Evolutionary conservation across 1,140 invertebrate genomes (phyloP), one percentile per base, ranked within the genome.

Genomic region (Pseudomyrmex cubaensis): DNA sequence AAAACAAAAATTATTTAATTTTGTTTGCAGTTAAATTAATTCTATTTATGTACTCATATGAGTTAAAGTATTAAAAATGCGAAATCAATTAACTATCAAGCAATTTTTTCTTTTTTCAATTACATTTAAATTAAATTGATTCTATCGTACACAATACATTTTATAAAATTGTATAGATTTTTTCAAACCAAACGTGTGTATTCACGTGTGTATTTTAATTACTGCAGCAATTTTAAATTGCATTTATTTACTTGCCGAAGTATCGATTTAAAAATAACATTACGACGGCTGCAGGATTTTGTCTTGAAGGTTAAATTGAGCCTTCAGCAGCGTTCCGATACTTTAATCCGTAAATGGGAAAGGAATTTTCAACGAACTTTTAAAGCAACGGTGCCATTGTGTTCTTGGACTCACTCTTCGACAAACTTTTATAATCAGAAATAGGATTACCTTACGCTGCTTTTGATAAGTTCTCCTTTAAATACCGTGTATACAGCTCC

Each of bases 281-380:
- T 59, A 50, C 76, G 54, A 59, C 25, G 13, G 62, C 17, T 54
- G 25, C 74, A 46, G 66, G 8, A 61, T 54, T 72, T 61, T 70
- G 69, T 80, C 56, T 56, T n/a, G 54, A 80, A 46, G 66, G 76
- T 80, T 80, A 80, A 80, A 80, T 56, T 52, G 66, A 80, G 50
- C 76, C 66, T 72, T 72, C 76, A 56, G 66, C 76, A 61, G 44
- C 76, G 66, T 80, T 80, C 76, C 76, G 76, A 80, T 80, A 80
- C 76, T 80, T 80, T 80, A 80, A 80, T 80, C 76, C 54, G 12
- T 72, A 80, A 80, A 80, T 70, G 76, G 66, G 15, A 59, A 50
- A 59, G 76, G 12, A 72, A 70, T 80, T 80, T 80, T 80, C 76
- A 80, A 70, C 76, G 76, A 80, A 80, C 76, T 80, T 80, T 80